Evolutionary conservation across 2,797 vertebrate genomes (phyloP), one percentile per base, ranked within the genome.

Genomic region (Miichthys miiuy): DNA sequence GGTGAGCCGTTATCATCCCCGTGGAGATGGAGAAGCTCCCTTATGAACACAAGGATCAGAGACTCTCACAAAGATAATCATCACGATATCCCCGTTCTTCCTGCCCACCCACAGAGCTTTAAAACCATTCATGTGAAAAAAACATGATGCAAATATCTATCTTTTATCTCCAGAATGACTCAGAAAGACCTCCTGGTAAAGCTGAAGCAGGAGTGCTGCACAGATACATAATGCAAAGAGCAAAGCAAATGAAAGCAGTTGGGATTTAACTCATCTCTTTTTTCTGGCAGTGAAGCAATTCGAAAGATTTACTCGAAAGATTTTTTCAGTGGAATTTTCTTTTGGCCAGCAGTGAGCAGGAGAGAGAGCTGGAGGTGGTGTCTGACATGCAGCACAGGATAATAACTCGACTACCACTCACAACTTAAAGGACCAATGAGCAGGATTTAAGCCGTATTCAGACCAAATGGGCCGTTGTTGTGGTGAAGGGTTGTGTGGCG

Each of bases 1-100:
- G 98, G 87, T 99, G 97, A 3, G 97, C 98, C 0, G 98, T 97
- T 61, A 98, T 99, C 94, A 97, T 97, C 57, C 97, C 97, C 7
- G 98, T 99, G 56, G 97, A 95, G 56, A 99, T 92, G 79, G 97
- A 97, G 84, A 98, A 92, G 1, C 88, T 95, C 44, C 98, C 98
- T 99, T 71, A 57, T 30, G 50, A 23, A 38, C 11, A 86, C 41
- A 81, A 62, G 27, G 38, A 81, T 68, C 68, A 81, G 13, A 84
- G 20, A 61, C 9, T 47, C 14, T 83, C 18, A 81, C 21, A 61
- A 51, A 78, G 5, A 51, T 42, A 8, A 64, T 64, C 68, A n/a
- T 64, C 68, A n/a, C 25, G 44, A 57, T 20, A n/a, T 27, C 10
- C 10, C 23, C 1, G 18, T 21, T 34, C 17, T 9, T 38, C 48